phyloP scores from a whole-genome alignment of 92 coral and sea anemone species.

The Anthopleura xanthogrammica region DNA sequence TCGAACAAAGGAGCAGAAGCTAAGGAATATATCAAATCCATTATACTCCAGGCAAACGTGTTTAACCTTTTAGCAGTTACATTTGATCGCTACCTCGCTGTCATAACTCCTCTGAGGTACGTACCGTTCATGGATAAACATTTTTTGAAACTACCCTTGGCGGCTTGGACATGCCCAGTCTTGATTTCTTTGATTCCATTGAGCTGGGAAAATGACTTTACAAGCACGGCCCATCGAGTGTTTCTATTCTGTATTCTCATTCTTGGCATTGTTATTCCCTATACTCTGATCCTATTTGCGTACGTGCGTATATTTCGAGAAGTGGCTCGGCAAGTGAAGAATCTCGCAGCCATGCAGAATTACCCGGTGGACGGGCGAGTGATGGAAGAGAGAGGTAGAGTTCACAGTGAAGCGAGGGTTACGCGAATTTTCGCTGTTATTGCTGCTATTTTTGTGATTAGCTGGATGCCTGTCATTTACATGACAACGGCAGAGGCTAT shows the following conservation, averaged over 20 bases:
- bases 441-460: conserved; percentile 67
- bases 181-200: conserved; percentile 62
- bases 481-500: conserved; percentile 76
- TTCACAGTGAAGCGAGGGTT: conserved; percentile 73
- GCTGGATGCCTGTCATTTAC: conserved; percentile 83
- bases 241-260: conserved; percentile 63
- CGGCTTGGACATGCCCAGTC: conserved; percentile 69
- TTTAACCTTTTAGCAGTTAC: conserved; percentile 82
- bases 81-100: conserved; percentile 80
- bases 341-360: conserved; percentile 49
- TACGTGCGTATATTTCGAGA: conserved; percentile 79
- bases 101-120: conserved; percentile 61
- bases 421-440: conserved; percentile 78
- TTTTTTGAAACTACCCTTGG: conserved; percentile 53
- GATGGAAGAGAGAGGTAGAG: conserved; percentile 57
- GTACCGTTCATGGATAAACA: conserved; percentile 71
- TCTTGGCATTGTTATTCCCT: conserved; percentile 62
- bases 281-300: conserved; percentile 60
- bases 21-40: conserved; percentile 52
- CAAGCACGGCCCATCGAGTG: conserved; percentile 33
- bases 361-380: conserved; percentile 39
- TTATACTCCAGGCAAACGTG: conserved; percentile 72
- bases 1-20: conserved; percentile 17
- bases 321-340: conserved; percentile 69
- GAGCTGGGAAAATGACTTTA: conserved; percentile 45